Percentiles rank a stretch among this genome's conserved stretches.
phyloP scores from a whole-genome alignment of 2,888 invertebrate species.

The Drosophila mettleri region DNA sequence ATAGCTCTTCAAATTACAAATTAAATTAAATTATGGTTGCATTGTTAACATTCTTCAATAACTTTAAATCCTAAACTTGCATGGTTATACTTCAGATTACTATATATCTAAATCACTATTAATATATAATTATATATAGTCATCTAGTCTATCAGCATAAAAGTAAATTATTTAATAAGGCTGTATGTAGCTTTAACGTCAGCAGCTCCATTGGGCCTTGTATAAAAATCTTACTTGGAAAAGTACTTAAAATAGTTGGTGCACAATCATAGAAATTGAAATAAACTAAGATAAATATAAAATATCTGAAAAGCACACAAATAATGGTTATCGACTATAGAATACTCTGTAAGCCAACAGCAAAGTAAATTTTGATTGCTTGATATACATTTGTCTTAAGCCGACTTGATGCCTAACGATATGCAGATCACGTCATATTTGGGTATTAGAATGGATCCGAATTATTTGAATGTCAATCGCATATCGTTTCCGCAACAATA shows the following conservation, averaged over 20 bases:
- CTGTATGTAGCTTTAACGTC: neutral
- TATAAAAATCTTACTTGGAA: neutral
- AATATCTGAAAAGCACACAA: too few species aligned
- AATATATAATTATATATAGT: neutral
- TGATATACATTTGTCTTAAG: neutral
- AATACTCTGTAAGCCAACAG: constrained; percentile 10
- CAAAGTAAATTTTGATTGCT: neutral
- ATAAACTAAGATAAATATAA: neutral
- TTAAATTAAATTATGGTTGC: too few species aligned
- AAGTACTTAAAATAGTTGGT: constrained; percentile 14
- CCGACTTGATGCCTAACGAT: neutral
- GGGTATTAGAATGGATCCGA: constrained; percentile 13
- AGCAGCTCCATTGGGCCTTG: neutral
- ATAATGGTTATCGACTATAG: constrained; percentile 1
- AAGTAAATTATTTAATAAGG: neutral
- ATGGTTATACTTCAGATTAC: too few species aligned
- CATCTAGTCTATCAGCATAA: neutral
- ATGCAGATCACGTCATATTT: neutral
- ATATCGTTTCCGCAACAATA: constrained; percentile 69
- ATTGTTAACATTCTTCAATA: too few species aligned
- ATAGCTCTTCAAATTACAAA: too few species aligned
- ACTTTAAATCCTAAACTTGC: too few species aligned
- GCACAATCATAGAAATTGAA: constrained; percentile 20
- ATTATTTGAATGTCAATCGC: constrained; percentile 25
- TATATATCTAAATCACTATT: too few species aligned